Evolutionary conservation across 2,888 invertebrate genomes (phyloP).

Genomic region (Pseudanteris insignis): DNA sequence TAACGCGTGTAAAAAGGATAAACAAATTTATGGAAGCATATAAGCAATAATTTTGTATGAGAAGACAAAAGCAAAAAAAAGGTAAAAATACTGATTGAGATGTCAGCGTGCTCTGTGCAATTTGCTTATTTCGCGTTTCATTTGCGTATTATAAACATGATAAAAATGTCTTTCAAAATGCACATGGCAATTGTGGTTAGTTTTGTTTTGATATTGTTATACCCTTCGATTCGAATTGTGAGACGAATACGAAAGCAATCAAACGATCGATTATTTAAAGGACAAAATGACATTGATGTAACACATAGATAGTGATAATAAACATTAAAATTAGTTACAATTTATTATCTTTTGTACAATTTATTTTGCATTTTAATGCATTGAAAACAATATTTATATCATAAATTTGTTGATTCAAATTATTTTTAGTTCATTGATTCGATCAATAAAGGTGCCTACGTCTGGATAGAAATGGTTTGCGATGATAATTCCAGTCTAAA

Average conservation of each 20-base stretch:
- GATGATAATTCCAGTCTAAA: constrained; percentile 1
- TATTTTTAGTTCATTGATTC: constrained; percentile 1
- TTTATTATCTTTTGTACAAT: neutral
- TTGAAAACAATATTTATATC: too few relatives aligned
- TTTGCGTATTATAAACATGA: constrained; percentile 17
- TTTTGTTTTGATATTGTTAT: constrained; percentile 35
- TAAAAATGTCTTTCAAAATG: constrained; percentile 29
- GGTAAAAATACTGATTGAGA: constrained; percentile 8
- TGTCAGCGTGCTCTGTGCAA: constrained; percentile 39
- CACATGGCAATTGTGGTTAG: constrained; percentile 22
- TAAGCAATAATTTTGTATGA: constrained; percentile 42
- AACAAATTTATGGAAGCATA: constrained; percentile 13
- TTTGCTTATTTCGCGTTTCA: constrained; percentile 37
- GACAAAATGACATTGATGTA: constrained; percentile 45
- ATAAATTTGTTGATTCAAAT: too few relatives aligned
- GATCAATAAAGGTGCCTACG: neutral
- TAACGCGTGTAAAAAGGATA: constrained; percentile 17
- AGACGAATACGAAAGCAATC: constrained; percentile 38
- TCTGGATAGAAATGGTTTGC: constrained; percentile 2
- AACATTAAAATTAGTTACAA: constrained; percentile 43
- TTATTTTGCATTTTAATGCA: too few relatives aligned
- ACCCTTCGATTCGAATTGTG: constrained; percentile 29
- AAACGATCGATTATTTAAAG: constrained; percentile 40
- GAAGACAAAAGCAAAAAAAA: constrained; percentile 8
- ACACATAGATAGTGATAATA: constrained; percentile 42